Conservation (phyloP, 2,888 invertebrate genomes). For the Folsomia manolachei region DNA sequence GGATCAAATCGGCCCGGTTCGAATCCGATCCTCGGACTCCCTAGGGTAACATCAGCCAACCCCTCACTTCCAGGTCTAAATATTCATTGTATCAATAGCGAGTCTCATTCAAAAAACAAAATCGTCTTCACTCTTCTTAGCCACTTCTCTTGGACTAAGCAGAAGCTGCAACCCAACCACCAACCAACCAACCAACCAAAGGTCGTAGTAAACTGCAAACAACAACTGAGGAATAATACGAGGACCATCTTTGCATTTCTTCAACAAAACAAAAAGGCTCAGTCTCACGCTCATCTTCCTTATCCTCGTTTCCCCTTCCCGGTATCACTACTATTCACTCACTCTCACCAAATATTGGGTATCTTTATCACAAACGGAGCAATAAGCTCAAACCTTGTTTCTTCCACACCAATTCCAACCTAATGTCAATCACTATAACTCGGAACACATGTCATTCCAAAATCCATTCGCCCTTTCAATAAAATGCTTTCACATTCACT, state of each 20-base stretch:
- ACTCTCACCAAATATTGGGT: background rate
- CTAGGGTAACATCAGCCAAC: slow-evolving; percentile 49
- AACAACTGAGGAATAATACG: no score
- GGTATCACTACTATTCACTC: background rate
- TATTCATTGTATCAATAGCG: slow-evolving; percentile 49
- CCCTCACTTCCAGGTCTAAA: slow-evolving; percentile 47
- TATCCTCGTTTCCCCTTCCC: background rate
- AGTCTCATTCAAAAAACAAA: slow-evolving; percentile 39
- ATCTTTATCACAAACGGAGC: background rate
- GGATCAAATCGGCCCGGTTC: slow-evolving; percentile 47
- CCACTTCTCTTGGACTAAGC: background rate
- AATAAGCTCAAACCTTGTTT: background rate
- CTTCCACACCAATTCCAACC: background rate
- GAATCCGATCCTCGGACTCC: slow-evolving; percentile 46
- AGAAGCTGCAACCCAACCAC: background rate
- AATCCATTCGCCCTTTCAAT: slow-evolving; percentile 1
- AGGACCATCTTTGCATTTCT: background rate
- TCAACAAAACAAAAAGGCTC: background rate
- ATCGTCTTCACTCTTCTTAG: slow-evolving; percentile 29
- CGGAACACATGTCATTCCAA: background rate
- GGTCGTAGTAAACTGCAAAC: background rate
- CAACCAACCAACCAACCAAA: background rate
- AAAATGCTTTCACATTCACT: background rate
- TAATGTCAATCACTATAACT: slow-evolving; percentile 7
- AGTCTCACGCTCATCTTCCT: background rate